These are phyloP conservation scores for Nemopilema nomurai DNA, from an alignment of 30 jellyfish, hydroid and myxozoan genomes.

Conservation along the genomic window DNA sequence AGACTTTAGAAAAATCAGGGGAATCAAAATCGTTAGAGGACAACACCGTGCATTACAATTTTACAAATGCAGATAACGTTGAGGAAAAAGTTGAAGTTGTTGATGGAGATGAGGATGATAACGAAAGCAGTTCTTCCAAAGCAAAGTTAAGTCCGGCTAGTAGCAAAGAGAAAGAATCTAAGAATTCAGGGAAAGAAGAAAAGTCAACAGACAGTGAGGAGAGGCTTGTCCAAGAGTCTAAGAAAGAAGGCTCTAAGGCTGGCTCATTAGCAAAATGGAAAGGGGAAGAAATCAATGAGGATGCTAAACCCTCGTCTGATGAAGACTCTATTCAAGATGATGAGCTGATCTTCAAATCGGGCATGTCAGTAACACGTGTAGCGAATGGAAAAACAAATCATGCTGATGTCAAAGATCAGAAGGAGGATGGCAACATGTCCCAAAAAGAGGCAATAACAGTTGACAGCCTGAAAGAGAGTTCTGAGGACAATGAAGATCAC, in stretches of 20 bases:
- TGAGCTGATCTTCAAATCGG: neutral
- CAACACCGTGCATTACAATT: slow-evolving; percentile 10
- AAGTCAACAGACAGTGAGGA: neutral
- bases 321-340: neutral
- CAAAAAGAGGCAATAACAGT: neutral
- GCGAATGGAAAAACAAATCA: neutral
- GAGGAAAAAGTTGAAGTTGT: slow-evolving; percentile 17
- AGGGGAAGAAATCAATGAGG: neutral
- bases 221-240: too few species aligned
- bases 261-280: neutral
- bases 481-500: neutral
- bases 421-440: neutral
- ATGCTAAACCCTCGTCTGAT: neutral
- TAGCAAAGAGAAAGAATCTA: neutral
- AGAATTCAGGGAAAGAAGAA: neutral
- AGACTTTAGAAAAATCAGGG: neutral
- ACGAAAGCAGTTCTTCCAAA: neutral
- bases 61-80: neutral
- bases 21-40: neutral
- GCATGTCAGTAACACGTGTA: neutral
- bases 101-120: slow-evolving; percentile 12
- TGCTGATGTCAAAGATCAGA: neutral
- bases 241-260: neutral
- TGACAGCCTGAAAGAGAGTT: neutral
- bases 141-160: neutral